Evolutionary conservation across 92 coral and sea anemone genomes (phyloP).

Genomic region (Zoanthus sansibaricus): DNA sequence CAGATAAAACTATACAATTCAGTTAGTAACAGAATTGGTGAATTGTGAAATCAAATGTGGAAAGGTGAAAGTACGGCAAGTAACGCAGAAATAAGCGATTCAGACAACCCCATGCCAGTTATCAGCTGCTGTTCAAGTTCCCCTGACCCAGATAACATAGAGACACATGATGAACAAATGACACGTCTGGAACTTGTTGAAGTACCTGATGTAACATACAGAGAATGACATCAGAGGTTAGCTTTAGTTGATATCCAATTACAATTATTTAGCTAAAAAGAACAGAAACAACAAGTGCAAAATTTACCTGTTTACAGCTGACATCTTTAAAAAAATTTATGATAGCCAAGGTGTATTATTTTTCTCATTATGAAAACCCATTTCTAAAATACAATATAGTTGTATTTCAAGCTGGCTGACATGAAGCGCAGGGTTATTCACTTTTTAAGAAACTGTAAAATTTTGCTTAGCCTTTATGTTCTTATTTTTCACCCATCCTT

Average conservation of each 20-base stretch:
- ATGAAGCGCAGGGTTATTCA: background rate
- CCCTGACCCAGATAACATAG: background rate
- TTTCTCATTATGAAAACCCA: background rate
- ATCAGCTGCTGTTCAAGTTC: background rate
- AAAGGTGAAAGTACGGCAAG: background rate
- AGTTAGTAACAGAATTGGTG: constrained; percentile 20
- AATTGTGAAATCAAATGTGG: constrained; percentile 14
- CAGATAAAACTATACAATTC: constrained; percentile 26
- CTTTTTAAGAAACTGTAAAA: background rate
- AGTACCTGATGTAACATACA: background rate
- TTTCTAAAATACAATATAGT: background rate
- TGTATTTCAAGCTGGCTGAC: background rate
- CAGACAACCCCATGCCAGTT: constrained; percentile 6
- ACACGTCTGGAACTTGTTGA: constrained; percentile 1
- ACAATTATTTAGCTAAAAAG: background rate
- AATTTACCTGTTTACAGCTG: background rate
- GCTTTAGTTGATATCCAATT: background rate
- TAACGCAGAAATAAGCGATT: background rate
- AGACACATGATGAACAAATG: background rate
- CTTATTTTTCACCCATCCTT: background rate
- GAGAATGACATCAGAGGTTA: background rate
- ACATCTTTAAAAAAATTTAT: background rate
- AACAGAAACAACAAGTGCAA: background rate
- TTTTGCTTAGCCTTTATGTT: background rate
- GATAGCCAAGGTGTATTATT: background rate